phyloP scores from a whole-genome alignment of 1,140 invertebrate genomes.

The Trachelipus rathkii region DNA sequence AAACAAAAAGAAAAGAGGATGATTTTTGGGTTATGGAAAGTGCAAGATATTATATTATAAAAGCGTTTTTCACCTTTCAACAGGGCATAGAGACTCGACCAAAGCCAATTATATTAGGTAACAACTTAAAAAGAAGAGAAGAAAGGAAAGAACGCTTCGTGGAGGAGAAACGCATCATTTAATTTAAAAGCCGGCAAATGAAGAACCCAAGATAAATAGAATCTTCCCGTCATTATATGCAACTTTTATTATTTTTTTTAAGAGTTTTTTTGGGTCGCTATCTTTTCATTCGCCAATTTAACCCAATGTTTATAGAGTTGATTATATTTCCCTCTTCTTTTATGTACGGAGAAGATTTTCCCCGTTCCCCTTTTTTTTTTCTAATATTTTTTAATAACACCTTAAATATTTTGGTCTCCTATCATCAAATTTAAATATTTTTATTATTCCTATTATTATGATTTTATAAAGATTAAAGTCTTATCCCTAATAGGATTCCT shows the following conservation, averaged over 20 bases:
- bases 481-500: no score
- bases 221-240: background rate
- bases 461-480: no score
- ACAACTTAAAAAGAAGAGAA: background rate
- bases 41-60: background rate
- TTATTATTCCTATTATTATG: no score
- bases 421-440: no score
- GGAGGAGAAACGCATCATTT: conserved; percentile 4
- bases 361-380: no score
- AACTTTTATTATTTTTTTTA: conserved; percentile 12
- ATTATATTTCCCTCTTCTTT: background rate
- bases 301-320: background rate
- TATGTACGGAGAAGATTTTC: no score
- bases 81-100: background rate
- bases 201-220: background rate
- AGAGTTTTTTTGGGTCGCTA: background rate
- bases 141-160: background rate
- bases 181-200: conserved; percentile 2
- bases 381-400: no score
- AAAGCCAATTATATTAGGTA: background rate
- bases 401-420: no score
- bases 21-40: conserved; percentile 3
- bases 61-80: background rate
- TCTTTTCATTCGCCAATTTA: conserved; percentile 4
- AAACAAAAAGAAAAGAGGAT: background rate